Percentiles rank a stretch among this genome's conserved stretches.
These are phyloP conservation scores for Nephila pilipes DNA, from an alignment of 1,140 invertebrate species.

Conservation along the genomic window DNA sequence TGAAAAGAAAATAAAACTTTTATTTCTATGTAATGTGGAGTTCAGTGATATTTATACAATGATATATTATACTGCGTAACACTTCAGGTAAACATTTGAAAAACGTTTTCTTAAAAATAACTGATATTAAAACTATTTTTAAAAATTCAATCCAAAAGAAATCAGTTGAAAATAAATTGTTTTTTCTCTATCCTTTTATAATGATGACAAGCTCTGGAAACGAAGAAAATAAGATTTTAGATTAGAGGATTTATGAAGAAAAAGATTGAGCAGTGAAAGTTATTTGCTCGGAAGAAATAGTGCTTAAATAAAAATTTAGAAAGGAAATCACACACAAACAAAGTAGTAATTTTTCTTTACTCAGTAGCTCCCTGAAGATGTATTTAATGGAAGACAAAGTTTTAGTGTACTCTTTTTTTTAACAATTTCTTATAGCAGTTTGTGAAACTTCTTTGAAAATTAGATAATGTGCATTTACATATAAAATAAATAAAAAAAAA, in stretches of 20 bases:
- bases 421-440: not conserved
- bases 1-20: no score
- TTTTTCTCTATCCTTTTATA: constrained; percentile 14
- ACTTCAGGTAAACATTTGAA: not conserved
- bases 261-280: constrained; percentile 12
- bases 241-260: constrained; percentile 16
- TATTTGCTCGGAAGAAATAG: constrained; percentile 3
- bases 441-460: no score
- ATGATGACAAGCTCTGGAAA: constrained; percentile 22
- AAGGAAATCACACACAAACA: not conserved
- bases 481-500: no score
- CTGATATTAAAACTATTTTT: not conserved
- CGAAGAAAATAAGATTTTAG: constrained; percentile 5
- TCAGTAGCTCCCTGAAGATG: not conserved
- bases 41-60: no score
- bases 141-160: constrained; percentile 29
- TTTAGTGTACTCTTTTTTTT: not conserved
- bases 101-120: not conserved
- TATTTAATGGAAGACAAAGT: not conserved
- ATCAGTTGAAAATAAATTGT: constrained; percentile 28
- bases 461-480: no score
- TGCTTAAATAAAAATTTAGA: constrained; percentile 12
- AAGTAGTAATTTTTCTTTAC: not conserved
- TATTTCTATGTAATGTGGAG: no score
- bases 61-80: no score